A percentile compares a stretch with the other conserved stretches of the same genome.
phyloP scores from a whole-genome alignment of 2,113 vertebrate genomes.

The Oreochromis tanganicae region DNA sequence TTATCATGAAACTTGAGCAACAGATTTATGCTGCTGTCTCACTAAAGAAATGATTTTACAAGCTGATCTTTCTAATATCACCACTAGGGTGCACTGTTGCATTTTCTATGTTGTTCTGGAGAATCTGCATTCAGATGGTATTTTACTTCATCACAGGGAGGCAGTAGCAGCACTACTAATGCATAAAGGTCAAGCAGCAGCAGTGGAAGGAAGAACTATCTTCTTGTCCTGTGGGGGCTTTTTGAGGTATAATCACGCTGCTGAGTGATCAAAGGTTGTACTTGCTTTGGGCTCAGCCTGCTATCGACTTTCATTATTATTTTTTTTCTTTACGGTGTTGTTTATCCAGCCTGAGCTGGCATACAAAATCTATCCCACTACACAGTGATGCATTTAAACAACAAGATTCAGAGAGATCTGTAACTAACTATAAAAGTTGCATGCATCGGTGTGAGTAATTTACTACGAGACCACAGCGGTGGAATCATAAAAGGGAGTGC shows the following conservation, averaged over 20 bases:
- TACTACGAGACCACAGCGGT: background rate
- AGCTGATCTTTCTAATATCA: background rate
- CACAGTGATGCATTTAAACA: background rate
- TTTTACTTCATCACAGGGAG: slow-evolving; percentile 34
- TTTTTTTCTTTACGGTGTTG: background rate
- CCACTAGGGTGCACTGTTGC: slow-evolving; percentile 63
- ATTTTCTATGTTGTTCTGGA: background rate
- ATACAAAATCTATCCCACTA: background rate
- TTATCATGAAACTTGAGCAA: background rate
- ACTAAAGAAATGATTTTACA: background rate
- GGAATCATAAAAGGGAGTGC: background rate
- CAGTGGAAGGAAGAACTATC: slow-evolving; percentile 31
- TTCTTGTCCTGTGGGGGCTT: slow-evolving; percentile 22
- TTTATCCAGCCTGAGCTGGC: background rate
- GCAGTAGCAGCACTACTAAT: slow-evolving; percentile 33
- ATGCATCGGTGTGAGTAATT: background rate
- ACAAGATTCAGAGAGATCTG: background rate
- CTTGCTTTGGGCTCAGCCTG: slow-evolving; percentile 30
- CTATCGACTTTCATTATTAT: background rate
- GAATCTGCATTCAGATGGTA: background rate
- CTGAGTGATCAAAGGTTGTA: slow-evolving; percentile 48
- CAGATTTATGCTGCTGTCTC: background rate
- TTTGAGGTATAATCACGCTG: slow-evolving; percentile 45
- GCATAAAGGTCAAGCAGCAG: slow-evolving; percentile 56
- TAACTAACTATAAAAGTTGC: background rate